phyloP scores from a whole-genome alignment of 2,113 vertebrate species.

The Sialia sialis region DNA sequence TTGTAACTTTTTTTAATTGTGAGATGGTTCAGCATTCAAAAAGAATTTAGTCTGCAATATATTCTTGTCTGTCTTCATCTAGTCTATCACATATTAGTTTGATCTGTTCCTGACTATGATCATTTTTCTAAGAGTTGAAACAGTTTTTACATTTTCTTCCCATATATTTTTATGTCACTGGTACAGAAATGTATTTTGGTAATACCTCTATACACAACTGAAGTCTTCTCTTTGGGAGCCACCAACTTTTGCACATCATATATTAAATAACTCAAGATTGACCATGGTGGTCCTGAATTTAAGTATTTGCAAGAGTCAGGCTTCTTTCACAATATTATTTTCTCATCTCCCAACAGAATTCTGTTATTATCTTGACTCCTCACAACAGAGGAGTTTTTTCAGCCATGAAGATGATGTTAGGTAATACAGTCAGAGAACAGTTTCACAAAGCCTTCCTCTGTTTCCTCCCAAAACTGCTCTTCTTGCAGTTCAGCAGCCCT shows the following conservation, averaged over 20 bases:
- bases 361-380: not conserved
- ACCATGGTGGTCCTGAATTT: not conserved
- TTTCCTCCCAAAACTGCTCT: not conserved
- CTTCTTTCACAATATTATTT: not conserved
- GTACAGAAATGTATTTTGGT: not conserved
- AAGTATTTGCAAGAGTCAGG: not conserved
- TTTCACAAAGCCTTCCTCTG: not conserved
- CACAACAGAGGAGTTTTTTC: not conserved
- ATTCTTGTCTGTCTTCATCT: not conserved
- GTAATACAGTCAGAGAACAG: not conserved
- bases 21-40: not conserved
- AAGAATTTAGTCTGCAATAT: not conserved
- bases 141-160: not conserved
- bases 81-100: not conserved
- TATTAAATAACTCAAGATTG: not conserved
- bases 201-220: not conserved
- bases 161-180: not conserved
- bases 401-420: not conserved
- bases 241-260: not conserved
- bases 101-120: not conserved
- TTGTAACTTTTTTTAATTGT: not conserved
- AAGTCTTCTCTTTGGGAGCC: not conserved
- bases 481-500: not conserved
- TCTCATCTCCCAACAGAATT: not conserved
- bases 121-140: not conserved